These are phyloP conservation scores for Ceratosolen fusciceps DNA, from an alignment of 1,140 invertebrate species.

Conservation along the genomic window DNA sequence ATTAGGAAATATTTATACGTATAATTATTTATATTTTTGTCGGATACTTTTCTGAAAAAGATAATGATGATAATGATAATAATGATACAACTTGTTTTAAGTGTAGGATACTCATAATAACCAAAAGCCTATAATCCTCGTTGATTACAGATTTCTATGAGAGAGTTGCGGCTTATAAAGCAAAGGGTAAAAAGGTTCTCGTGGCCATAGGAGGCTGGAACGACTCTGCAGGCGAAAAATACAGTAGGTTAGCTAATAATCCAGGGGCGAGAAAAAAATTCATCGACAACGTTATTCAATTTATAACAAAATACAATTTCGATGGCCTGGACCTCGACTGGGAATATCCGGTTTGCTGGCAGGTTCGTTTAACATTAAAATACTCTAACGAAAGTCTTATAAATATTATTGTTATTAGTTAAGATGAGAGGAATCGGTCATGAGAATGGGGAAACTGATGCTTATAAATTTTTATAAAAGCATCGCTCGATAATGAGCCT, in stretches of 20 bases:
- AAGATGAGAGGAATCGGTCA: too few species aligned
- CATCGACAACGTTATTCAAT: slow-evolving; percentile 71
- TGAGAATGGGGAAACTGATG: too few species aligned
- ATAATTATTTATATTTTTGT: too few species aligned
- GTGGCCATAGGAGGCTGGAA: slow-evolving; percentile 79
- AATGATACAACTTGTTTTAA: too few species aligned
- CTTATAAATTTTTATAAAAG: too few species aligned
- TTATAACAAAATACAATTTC: slow-evolving; percentile 75
- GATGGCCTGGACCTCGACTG: slow-evolving; percentile 78
- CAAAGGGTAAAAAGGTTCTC: slow-evolving; percentile 74
- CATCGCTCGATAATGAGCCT: too few species aligned
- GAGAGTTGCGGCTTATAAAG: slow-evolving; percentile 72
- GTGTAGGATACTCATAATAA: too few species aligned
- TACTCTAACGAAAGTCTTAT: background rate
- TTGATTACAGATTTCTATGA: slow-evolving; percentile 74
- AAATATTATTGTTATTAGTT: too few species aligned
- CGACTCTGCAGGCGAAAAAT: slow-evolving; percentile 76
- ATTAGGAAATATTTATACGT: too few species aligned
- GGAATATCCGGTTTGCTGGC: slow-evolving; percentile 79
- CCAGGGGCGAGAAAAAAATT: slow-evolving; percentile 70
- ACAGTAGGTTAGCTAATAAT: slow-evolving; percentile 74
- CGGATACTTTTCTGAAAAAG: too few species aligned
- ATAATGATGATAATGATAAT: too few species aligned
- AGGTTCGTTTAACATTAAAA: slow-evolving; percentile 61
- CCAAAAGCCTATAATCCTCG: too few species aligned